Evolutionary conservation across 2,797 vertebrate species (phyloP).

Genomic region (Ctenopoma multispine): DNA sequence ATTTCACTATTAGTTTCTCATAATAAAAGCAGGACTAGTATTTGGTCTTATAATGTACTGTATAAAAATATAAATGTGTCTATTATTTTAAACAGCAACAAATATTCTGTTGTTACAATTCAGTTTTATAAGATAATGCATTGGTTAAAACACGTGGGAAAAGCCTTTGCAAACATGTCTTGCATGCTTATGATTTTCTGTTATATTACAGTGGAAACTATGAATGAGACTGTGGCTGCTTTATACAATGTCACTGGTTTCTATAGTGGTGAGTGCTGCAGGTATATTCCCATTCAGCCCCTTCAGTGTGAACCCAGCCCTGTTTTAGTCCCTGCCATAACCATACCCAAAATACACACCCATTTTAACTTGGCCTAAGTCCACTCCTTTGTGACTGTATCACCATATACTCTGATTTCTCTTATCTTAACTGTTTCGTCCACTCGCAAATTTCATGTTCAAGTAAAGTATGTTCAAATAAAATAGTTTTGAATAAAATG

Average conservation of each 20-base stretch:
- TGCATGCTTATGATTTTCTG: constrained; percentile 83
- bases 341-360: constrained; percentile 23
- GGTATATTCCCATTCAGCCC: constrained; percentile 64
- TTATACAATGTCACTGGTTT: constrained; percentile 97
- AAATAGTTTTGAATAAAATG: background rate
- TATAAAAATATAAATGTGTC: too few species aligned
- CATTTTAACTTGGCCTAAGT: constrained; percentile 30
- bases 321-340: constrained; percentile 43
- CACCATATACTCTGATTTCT: constrained; percentile 27
- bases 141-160: background rate
- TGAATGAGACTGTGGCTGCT: constrained; percentile 98
- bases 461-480: too few species aligned
- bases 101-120: too few species aligned
- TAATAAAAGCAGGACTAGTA: too few species aligned
- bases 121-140: background rate
- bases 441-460: background rate
- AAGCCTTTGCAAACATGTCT: constrained; percentile 23
- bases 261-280: constrained; percentile 95
- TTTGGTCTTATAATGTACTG: too few species aligned
- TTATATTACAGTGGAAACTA: constrained; percentile 96
- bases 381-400: constrained; percentile 25
- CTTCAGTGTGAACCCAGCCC: constrained; percentile 69
- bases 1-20: too few species aligned
- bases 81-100: too few species aligned
- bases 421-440: background rate